A percentile compares a stretch with the other conserved stretches of the same genome.
Evolutionary conservation across 35 echinoderm and acorn worm genomes (phyloP).

Genomic region (Lytechinus pictus): DNA sequence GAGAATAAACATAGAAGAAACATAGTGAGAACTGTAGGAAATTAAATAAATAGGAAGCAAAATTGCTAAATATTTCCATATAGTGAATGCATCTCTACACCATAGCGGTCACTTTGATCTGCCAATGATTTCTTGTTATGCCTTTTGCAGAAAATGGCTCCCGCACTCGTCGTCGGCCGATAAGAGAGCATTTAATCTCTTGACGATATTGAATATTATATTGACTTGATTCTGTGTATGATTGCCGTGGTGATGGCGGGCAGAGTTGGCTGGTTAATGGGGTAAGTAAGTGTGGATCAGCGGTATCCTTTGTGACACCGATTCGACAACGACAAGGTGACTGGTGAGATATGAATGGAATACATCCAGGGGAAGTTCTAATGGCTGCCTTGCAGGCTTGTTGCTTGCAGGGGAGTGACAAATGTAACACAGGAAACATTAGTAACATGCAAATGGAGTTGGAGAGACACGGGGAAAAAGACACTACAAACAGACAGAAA

Average conservation of each 20-base stretch:
- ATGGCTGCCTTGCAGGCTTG: neutral
- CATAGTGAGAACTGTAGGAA: too few species aligned
- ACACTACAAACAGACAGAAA: neutral
- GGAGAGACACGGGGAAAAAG: neutral
- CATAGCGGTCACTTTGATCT: conserved; percentile 17
- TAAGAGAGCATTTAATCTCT: conserved; percentile 40
- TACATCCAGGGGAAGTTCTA: neutral
- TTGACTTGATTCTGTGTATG: neutral
- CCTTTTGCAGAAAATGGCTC: conserved; percentile 25
- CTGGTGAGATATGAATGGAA: neutral
- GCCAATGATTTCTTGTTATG: neutral
- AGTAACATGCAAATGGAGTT: neutral
- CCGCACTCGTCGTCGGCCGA: conserved; percentile 3
- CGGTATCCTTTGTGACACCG: conserved; percentile 22
- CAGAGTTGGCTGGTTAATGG: neutral
- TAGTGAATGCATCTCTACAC: neutral
- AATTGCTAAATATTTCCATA: neutral
- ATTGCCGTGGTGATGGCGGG: neutral
- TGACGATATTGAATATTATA: conserved; percentile 17
- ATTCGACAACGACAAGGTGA: neutral
- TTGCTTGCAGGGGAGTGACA: neutral
- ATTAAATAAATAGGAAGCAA: neutral
- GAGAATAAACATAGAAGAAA: neutral
- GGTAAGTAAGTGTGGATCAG: conserved; percentile 34
- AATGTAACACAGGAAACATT: conserved; percentile 5